Percentiles rank a stretch among this genome's conserved stretches.
Evolutionary conservation across 2,797 vertebrate species (phyloP).

Genomic region (Delichon dasypus): DNA sequence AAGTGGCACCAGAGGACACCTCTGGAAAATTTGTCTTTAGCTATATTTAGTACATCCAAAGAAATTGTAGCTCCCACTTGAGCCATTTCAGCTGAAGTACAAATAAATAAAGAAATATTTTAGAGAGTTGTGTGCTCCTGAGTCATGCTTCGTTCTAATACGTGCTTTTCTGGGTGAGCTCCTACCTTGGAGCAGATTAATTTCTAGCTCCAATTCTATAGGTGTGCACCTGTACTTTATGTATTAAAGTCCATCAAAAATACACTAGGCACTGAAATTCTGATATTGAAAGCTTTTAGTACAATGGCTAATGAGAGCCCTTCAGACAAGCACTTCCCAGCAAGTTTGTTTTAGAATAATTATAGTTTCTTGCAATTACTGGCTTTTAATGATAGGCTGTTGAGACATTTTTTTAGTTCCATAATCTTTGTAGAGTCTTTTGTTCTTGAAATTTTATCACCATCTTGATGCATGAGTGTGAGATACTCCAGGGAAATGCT

Average conservation of each 20-base stretch:
- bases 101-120: conserved; percentile 8
- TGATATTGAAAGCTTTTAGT: background rate
- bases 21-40: conserved; percentile 10
- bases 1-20: background rate
- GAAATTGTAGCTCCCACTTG: background rate
- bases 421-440: background rate
- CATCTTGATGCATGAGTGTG: background rate
- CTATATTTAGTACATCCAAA: background rate
- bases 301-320: background rate
- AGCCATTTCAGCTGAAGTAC: conserved; percentile 8
- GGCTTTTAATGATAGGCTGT: background rate
- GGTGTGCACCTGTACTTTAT: background rate
- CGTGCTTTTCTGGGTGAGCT: background rate
- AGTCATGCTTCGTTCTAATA: background rate
- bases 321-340: background rate
- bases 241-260: conserved; percentile 3
- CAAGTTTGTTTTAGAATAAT: background rate
- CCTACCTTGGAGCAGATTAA: background rate
- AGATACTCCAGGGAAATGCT: background rate
- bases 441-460: background rate
- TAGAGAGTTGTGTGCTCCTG: background rate
- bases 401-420: background rate
- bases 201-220: background rate
- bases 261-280: background rate
- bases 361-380: background rate